phyloP scores from a whole-genome alignment of 2,797 vertebrate genomes.

The Lagocephalus sceleratus region DNA sequence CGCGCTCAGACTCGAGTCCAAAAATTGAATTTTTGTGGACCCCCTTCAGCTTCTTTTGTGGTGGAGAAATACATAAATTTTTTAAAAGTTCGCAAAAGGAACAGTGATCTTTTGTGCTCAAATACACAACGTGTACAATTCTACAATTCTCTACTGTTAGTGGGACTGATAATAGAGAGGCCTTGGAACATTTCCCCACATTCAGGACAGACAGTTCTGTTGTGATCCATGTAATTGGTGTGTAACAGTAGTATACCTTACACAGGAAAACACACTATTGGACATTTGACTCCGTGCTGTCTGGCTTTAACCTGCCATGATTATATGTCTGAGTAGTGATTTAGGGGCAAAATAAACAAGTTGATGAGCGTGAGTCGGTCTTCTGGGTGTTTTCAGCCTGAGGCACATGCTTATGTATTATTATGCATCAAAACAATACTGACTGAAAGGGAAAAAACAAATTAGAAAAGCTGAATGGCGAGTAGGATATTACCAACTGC shows the following conservation, averaged over 20 bases:
- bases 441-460: not conserved
- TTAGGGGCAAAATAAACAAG: no score
- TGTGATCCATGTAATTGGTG: conserved; percentile 32
- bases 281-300: conserved; percentile 45
- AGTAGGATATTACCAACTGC: conserved; percentile 1
- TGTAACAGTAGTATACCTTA: conserved; percentile 25
- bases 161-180: conserved; percentile 15
- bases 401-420: conserved; percentile 14
- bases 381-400: conserved; percentile 21
- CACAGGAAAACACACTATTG: conserved; percentile 18
- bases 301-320: conserved; percentile 48
- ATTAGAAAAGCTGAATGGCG: conserved; percentile 3
- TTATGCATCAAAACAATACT: conserved; percentile 2
- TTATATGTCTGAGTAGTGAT: conserved; percentile 50
- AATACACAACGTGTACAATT: conserved; percentile 36
- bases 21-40: not conserved
- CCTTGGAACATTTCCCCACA: conserved; percentile 13
- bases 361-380: no score
- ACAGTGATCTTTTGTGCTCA: conserved; percentile 8
- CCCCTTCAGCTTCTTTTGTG: conserved; percentile 1
- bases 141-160: conserved; percentile 7
- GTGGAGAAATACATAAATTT: not conserved
- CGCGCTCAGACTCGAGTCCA: not conserved
- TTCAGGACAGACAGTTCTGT: conserved; percentile 44
- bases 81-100: conserved; percentile 9